Evolutionary conservation across 2,113 vertebrate species (phyloP), one percentile per base, ranked within the genome.

Genomic region (Calidris pygmaea): DNA sequence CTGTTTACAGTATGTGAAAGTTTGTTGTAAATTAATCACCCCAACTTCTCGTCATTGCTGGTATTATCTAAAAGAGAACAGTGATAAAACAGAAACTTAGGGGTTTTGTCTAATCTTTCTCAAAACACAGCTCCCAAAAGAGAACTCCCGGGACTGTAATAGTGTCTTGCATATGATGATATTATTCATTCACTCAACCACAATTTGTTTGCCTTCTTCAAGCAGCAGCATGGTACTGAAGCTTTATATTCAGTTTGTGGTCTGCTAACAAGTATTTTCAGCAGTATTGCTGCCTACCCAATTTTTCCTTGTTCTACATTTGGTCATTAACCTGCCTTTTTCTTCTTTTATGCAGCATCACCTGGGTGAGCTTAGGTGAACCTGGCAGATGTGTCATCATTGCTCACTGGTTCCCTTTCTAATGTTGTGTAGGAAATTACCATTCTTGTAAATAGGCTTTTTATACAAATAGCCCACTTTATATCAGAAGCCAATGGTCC

Each of bases 401-500:
- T 82, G 77, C 32, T 87, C 71, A 76, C 37, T 35, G 30, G 13
- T 29, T 91, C 41, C 62, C 26, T 89, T 70, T 37, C 70, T 77
- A 70, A 82, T 34, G 65, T 66, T 90, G 58, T 67, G 52, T 9
- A 17, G 78, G 62, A 50, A 87, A 71, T 50, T 53, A 60, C 34
- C 75, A 47, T 90, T 93, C 87, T 58, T 95, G 32, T 76, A 93
- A 96, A 89, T 47, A 95, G 52, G 14, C n/a, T 78, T 96, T 85
- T 93, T 90, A 85, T 53, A 89, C 20, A 94, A 97, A 94, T 39
- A 88, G 55, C 63, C 84, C 87, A 87, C 76, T 98, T 97, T 79
- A 93, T 94, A 95, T 53, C 70, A 94, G 89, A 95, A 97, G 58
- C 41, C 75, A 96, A 76, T 95, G 85, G 96, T 95, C 63, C 80